Conservation (phyloP, 2,888 invertebrate genomes). For the Ormyrus rosae region DNA sequence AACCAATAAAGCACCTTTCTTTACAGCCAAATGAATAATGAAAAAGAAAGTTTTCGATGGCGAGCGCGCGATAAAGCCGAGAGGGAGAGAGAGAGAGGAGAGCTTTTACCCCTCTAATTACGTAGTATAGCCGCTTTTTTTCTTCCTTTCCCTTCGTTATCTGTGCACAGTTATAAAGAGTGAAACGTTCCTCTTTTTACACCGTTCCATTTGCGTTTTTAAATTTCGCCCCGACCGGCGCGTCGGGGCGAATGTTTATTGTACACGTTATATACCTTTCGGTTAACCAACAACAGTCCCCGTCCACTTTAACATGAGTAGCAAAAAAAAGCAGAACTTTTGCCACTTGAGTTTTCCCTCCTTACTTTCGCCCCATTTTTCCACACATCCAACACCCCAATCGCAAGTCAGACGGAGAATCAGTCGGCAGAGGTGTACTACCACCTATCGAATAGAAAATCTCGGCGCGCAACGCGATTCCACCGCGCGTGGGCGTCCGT, state of each 20-base stretch:
- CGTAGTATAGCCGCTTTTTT: conserved; percentile 36
- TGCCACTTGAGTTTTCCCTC: neutral
- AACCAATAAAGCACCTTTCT: too few relatives aligned
- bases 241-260: too few relatives aligned
- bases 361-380: neutral
- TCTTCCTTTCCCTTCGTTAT: conserved; percentile 20
- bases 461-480: neutral
- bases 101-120: too few relatives aligned
- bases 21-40: too few relatives aligned
- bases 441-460: neutral
- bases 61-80: too few relatives aligned
- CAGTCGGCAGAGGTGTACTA: too few relatives aligned
- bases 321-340: neutral
- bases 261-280: neutral
- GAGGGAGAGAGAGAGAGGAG: too few relatives aligned
- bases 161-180: neutral
- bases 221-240: neutral
- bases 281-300: neutral
- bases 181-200: neutral
- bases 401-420: too few relatives aligned
- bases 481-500: neutral
- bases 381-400: neutral
- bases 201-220: neutral
- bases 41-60: too few relatives aligned
- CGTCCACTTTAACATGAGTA: conserved; percentile 9